Conservation (phyloP, 2,888 invertebrate species). For the Andrena marginata region DNA sequence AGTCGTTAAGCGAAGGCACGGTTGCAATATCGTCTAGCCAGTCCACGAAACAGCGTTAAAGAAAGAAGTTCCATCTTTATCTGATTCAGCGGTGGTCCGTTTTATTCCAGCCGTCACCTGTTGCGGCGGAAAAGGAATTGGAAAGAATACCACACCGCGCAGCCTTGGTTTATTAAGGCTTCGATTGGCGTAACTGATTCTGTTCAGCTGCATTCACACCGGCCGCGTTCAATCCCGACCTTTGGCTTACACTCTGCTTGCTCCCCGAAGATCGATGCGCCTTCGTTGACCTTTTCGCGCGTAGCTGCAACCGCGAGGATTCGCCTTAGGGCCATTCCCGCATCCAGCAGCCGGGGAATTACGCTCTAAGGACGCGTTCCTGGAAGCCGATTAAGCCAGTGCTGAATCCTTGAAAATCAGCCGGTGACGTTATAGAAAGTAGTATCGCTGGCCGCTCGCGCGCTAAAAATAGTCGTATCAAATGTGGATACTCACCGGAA, state of each 20-base stretch:
- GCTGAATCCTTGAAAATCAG: slow-evolving; percentile 31
- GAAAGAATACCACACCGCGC: background rate
- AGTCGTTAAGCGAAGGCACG: background rate
- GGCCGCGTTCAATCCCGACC: slow-evolving; percentile 50
- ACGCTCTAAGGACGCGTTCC: slow-evolving; percentile 43
- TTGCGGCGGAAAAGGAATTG: slow-evolving; percentile 5
- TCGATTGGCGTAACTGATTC: slow-evolving; percentile 34
- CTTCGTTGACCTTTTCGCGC: slow-evolving; percentile 62
- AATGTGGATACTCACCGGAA: background rate
- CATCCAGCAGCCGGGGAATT: slow-evolving; percentile 35
- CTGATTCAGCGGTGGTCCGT: background rate
- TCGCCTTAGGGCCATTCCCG: slow-evolving; percentile 42
- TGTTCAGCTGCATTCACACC: slow-evolving; percentile 29
- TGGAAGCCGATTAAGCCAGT: slow-evolving; percentile 9
- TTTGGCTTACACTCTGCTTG: slow-evolving; percentile 54
- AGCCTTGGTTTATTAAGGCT: slow-evolving; percentile 14
- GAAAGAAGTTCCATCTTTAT: background rate
- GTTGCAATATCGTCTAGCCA: background rate
- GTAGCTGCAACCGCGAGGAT: background rate
- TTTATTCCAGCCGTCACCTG: slow-evolving; percentile 28
- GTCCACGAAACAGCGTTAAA: background rate
- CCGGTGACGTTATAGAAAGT: slow-evolving; percentile 38
- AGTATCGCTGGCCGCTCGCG: background rate
- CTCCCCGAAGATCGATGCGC: slow-evolving; percentile 59
- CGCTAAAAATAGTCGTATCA: slow-evolving; percentile 31